Conservation (phyloP, 1,140 invertebrate genomes). For the Heliconius congener region DNA sequence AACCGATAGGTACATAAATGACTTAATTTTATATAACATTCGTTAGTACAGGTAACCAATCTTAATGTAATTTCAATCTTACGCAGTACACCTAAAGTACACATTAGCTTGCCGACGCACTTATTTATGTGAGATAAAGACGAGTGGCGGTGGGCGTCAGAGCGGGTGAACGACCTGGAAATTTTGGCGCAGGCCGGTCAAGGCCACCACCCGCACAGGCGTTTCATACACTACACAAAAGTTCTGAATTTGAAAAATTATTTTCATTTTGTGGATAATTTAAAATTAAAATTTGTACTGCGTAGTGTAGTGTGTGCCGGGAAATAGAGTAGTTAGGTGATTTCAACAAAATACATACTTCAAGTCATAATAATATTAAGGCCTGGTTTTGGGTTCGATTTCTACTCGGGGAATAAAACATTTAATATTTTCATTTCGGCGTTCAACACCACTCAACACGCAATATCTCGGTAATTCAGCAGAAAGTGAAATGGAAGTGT, state of each 20-base stretch:
- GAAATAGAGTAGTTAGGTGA: not conserved
- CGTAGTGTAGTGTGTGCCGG: not conserved
- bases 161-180: constrained; percentile 77
- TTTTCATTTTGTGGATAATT: constrained; percentile 28
- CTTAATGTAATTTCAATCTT: constrained; percentile 40
- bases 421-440: too few relatives aligned
- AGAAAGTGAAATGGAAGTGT: too few relatives aligned
- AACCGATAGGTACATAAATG: constrained; percentile 61
- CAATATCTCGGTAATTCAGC: too few relatives aligned
- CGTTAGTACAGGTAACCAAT: constrained; percentile 6
- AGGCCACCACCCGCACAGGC: constrained; percentile 72
- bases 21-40: constrained; percentile 72
- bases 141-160: constrained; percentile 67
- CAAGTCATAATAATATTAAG: not conserved
- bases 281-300: not conserved
- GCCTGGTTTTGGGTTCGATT: too few relatives aligned
- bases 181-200: constrained; percentile 81
- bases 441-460: too few relatives aligned
- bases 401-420: too few relatives aligned
- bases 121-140: constrained; percentile 73
- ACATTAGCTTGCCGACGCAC: constrained; percentile 36
- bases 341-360: not conserved
- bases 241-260: constrained; percentile 38
- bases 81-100: constrained; percentile 5
- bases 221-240: constrained; percentile 46